phyloP scores from a whole-genome alignment of 2,113 vertebrate species.

The Lepus timidus region DNA sequence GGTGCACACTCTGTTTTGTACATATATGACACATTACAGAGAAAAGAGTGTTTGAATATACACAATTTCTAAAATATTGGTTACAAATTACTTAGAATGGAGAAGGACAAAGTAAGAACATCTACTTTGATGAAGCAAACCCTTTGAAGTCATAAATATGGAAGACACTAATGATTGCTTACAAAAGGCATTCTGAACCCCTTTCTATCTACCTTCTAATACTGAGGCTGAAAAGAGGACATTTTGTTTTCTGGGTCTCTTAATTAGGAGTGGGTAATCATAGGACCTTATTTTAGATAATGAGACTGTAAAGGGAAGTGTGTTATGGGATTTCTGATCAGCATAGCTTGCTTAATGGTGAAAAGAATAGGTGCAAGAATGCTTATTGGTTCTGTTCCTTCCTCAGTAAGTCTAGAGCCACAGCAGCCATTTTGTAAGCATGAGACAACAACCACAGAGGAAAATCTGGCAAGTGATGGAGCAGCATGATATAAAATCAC shows the following conservation, averaged over 20 bases:
- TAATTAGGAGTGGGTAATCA: not conserved
- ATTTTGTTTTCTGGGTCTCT: constrained; percentile 3
- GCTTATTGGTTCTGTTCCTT: not conserved
- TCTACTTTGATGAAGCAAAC: constrained; percentile 6
- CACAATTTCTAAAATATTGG: not conserved
- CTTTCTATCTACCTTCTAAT: not conserved
- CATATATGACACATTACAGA: not conserved
- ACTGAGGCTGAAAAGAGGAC: not conserved
- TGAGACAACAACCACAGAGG: not conserved
- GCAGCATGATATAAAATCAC: not conserved
- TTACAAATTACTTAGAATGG: not conserved
- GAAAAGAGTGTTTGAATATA: not conserved
- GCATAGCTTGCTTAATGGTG: not conserved
- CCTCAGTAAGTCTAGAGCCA: not conserved
- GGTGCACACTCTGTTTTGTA: not conserved
- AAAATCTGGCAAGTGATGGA: not conserved
- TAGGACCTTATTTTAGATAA: not conserved
- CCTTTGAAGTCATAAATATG: not conserved
- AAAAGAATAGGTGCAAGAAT: not conserved
- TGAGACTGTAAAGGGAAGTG: not conserved
- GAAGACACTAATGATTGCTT: not conserved
- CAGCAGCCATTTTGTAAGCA: not conserved
- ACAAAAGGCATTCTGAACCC: not conserved
- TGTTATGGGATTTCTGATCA: not conserved
- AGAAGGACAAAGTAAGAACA: not conserved